A percentile compares a stretch with the other conserved stretches of the same genome.
These are phyloP conservation scores for Phyllostomus hastatus DNA, from an alignment of 2,113 vertebrate species.

Conservation along the genomic window DNA sequence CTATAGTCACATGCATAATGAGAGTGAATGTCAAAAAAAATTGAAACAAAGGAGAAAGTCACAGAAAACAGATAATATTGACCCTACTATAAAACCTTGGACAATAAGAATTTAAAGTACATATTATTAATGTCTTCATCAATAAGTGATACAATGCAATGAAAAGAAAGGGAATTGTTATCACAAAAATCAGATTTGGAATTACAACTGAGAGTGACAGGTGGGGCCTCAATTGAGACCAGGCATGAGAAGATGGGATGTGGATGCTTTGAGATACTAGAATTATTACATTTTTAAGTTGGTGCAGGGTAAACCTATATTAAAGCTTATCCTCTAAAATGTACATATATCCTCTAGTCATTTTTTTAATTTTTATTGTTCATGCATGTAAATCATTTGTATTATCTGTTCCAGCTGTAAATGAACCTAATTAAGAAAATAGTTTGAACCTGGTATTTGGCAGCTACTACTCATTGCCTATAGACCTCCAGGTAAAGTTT, in stretches of 20 bases:
- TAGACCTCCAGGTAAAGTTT: not conserved
- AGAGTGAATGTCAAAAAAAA: not conserved
- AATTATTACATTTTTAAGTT: not conserved
- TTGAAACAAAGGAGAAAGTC: not conserved
- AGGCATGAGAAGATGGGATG: fast-evolving
- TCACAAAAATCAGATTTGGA: not conserved
- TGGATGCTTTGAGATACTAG: not conserved
- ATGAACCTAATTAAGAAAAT: not conserved
- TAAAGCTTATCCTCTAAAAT: not conserved
- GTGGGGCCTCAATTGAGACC: not conserved
- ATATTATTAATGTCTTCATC: not conserved
- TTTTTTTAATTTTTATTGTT: not conserved
- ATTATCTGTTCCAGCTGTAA: not conserved
- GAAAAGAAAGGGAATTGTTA: not conserved
- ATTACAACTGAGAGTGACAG: not conserved
- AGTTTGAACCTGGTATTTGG: not conserved
- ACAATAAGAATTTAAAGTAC: not conserved
- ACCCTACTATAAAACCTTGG: not conserved
- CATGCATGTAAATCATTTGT: not conserved
- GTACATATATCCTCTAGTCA: not conserved
- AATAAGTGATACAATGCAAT: not conserved
- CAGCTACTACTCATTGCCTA: not conserved
- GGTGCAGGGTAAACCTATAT: not conserved
- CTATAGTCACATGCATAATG: not conserved
- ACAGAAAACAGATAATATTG: not conserved